phyloP scores from a whole-genome alignment of 2,888 invertebrate species.

The Philonicus albiceps region DNA sequence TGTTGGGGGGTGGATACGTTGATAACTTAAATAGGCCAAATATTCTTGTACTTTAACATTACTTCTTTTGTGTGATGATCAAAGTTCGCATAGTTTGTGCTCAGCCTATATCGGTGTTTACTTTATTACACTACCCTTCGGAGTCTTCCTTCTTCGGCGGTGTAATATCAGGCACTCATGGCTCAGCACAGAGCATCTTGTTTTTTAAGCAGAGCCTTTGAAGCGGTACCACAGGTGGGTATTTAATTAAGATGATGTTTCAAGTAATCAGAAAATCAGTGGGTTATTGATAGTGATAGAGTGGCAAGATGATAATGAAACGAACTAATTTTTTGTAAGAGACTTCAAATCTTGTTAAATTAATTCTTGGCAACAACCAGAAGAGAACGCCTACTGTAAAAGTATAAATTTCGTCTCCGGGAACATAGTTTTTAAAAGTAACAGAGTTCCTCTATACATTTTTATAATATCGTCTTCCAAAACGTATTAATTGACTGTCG shows the following conservation, averaged over 20 bases:
- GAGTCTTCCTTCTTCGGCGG: neutral
- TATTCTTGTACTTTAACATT: neutral
- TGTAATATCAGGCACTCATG: too few species aligned
- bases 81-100: neutral
- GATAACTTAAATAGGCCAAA: neutral
- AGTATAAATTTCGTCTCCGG: neutral
- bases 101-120: neutral
- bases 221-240: neutral
- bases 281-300: too few species aligned
- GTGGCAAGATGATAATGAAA: too few species aligned
- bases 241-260: neutral
- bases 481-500: too few species aligned
- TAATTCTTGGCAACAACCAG: too few species aligned
- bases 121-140: neutral
- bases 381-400: neutral
- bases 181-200: neutral
- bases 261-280: neutral
- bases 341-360: too few species aligned
- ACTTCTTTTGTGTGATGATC: neutral
- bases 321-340: too few species aligned
- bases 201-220: neutral
- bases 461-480: too few species aligned
- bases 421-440: neutral
- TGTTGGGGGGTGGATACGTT: neutral
- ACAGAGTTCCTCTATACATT: too few species aligned